Evolutionary conservation across 2,888 invertebrate genomes (phyloP).

Genomic region (Allacma fusca): DNA sequence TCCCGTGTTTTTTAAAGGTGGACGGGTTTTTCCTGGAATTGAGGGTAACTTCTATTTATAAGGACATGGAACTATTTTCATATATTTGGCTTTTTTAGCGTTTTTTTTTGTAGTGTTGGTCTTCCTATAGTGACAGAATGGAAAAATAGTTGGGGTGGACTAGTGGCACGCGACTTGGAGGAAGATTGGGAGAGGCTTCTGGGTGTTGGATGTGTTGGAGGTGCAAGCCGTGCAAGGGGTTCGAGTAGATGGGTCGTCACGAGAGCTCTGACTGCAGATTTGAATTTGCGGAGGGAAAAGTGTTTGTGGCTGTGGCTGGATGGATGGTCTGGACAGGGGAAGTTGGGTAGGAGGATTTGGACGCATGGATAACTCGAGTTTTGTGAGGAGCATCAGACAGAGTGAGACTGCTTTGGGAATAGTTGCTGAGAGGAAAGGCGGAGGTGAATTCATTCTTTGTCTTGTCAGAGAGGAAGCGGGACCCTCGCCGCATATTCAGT

Average conservation of each 20-base stretch:
- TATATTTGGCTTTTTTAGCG: too few relatives aligned
- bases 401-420: not conserved
- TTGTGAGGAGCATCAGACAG: constrained; percentile 3
- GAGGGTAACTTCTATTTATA: too few relatives aligned
- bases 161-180: too few relatives aligned
- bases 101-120: too few relatives aligned
- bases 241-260: not conserved
- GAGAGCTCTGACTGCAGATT: constrained; percentile 2
- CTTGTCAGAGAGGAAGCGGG: constrained; percentile 30
- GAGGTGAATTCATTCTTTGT: constrained; percentile 33
- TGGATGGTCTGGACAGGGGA: constrained; percentile 13
- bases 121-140: too few relatives aligned
- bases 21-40: too few relatives aligned
- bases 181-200: too few relatives aligned
- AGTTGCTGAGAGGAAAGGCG: constrained; percentile 30
- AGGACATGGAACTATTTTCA: too few relatives aligned
- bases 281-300: constrained; percentile 17
- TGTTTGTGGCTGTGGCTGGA: not conserved
- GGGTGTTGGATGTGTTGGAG: too few relatives aligned
- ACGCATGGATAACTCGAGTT: constrained; percentile 20
- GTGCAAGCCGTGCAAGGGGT: too few relatives aligned
- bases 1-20: too few relatives aligned
- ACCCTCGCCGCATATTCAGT: constrained; percentile 30
- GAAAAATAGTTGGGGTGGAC: too few relatives aligned
- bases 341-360: constrained; percentile 29